Conservation (phyloP, 2,113 vertebrate species). For the Epinephelus fuscoguttatus region DNA sequence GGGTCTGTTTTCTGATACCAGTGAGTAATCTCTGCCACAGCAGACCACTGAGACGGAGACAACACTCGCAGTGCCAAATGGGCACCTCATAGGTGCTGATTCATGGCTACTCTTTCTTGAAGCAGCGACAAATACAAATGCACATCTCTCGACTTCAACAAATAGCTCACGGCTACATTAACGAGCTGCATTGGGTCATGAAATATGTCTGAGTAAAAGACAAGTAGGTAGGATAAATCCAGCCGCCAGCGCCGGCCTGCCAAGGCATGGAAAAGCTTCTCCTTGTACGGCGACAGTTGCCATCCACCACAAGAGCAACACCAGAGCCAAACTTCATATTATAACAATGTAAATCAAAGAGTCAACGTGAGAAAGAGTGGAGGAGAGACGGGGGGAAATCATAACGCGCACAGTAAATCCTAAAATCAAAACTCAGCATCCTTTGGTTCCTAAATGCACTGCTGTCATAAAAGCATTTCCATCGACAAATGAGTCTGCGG, state of each 20-base stretch:
- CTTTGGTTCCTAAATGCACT: constrained; percentile 85
- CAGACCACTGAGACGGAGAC: constrained; percentile 56
- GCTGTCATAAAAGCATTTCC: constrained; percentile 91
- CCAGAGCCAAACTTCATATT: constrained; percentile 67
- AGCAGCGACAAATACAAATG: constrained; percentile 40
- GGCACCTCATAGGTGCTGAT: constrained; percentile 58
- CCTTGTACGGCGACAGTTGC: neutral
- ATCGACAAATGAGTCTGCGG: constrained; percentile 94
- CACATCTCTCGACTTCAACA: constrained; percentile 53
- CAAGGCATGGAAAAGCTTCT: constrained; percentile 43
- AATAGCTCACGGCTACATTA: constrained; percentile 59
- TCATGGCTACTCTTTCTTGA: constrained; percentile 49
- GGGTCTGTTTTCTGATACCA: neutral
- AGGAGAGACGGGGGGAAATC: constrained; percentile 12
- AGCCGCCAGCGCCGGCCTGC: constrained; percentile 27
- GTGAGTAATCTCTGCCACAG: constrained; percentile 19
- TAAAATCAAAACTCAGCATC: constrained; percentile 87
- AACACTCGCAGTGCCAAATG: constrained; percentile 32
- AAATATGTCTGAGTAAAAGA: constrained; percentile 56
- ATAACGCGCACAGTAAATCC: constrained; percentile 80
- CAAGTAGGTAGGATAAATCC: constrained; percentile 51
- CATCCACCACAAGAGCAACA: constrained; percentile 34
- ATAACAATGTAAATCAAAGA: constrained; percentile 73
- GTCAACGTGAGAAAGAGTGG: constrained; percentile 50
- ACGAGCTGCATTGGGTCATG: constrained; percentile 35